Evolutionary conservation across 2,888 invertebrate genomes (phyloP).

Genomic region (Thereva nobilitata): DNA sequence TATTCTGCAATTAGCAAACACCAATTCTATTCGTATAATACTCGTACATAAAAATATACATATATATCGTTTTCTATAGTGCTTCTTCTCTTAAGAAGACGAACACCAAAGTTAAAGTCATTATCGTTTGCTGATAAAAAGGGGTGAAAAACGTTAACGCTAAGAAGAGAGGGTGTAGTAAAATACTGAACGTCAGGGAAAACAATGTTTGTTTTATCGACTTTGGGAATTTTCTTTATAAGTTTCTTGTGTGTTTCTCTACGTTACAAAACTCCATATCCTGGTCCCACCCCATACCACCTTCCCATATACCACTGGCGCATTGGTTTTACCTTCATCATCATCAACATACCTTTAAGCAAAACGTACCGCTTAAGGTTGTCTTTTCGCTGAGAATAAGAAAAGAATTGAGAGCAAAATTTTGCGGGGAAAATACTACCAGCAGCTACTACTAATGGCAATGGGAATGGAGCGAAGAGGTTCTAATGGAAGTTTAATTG

Average conservation of each 20-base stretch:
- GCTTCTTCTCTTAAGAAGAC: constrained; percentile 21
- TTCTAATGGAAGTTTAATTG: constrained; percentile 46
- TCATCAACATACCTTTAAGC: too few relatives aligned
- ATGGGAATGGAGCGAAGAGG: constrained; percentile 39
- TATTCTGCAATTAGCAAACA: constrained; percentile 34
- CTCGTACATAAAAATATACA: too few relatives aligned
- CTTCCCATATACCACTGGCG: too few relatives aligned
- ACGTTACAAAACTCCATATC: too few relatives aligned
- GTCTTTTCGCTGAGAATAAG: too few relatives aligned
- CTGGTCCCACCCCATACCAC: too few relatives aligned
- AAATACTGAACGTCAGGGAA: constrained; percentile 8
- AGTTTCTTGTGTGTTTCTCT: constrained; percentile 14
- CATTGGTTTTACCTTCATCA: not conserved
- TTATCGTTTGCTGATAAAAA: constrained; percentile 1
- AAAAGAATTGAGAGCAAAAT: too few relatives aligned
- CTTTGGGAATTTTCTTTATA: constrained; percentile 26
- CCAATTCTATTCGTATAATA: not conserved
- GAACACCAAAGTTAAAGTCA: constrained; percentile 31
- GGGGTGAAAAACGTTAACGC: not conserved
- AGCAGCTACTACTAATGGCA: constrained; percentile 11
- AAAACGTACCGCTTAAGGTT: too few relatives aligned
- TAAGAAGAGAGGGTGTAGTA: not conserved
- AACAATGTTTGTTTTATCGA: constrained; percentile 33
- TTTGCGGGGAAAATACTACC: not conserved
- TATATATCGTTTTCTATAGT: too few relatives aligned